Evolutionary conservation across 64 coral and sea anemone species (phyloP), one percentile per base, ranked within the genome.

Genomic region (Stichodactyla mertensii): DNA sequence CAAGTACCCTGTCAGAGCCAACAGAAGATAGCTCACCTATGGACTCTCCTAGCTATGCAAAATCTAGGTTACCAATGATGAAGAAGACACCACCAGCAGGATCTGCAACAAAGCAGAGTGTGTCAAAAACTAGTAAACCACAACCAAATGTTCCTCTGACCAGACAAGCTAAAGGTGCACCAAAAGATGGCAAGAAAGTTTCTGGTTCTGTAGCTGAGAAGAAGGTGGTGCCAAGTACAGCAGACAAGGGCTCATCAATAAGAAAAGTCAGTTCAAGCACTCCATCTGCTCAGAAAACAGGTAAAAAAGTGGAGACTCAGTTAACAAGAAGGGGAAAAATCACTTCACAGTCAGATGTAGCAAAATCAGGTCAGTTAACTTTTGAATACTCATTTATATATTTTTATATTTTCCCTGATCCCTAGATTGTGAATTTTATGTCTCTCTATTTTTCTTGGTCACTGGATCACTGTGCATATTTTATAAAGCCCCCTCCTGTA

Each of bases 11-110:
- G 15, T 58, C 55, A 28, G 83, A 61, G 27, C 16, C 83, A 52
- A 1, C 15, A 20, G 52, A 45, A 16, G 69, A 74, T 8, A 74
- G 69, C 10, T 74, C 69, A 13, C 69, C 69, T 74, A 81, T 22
- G 10, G 51, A 3, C 16, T 81, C 78, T 54, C 78, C 78, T 18
- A 81, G 51, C 78, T 81, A 55, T 81, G 78, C n/a, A 6, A 81
- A 53, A 81, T 81, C 78, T 53, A 81, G 26, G 19, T 19, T 81
- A 81, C 78, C 78, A 9, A 81, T 51, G 10, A 81, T 81, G 31
- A 81, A 10, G 26, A 81, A 81, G 51, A 8, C 78, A 18, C 78
- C 78, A 53, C 12, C 20, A 19, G 1, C 51, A 19, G 15, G 51
- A 28, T 53, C 78, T 27, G 23, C 78, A 3, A 54, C 78, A 55